A percentile compares a stretch with the other conserved stretches of the same genome.
These are phyloP conservation scores for Choloepus hoffmanni DNA, from an alignment of 2,113 vertebrate genomes.

Conservation along the genomic window DNA sequence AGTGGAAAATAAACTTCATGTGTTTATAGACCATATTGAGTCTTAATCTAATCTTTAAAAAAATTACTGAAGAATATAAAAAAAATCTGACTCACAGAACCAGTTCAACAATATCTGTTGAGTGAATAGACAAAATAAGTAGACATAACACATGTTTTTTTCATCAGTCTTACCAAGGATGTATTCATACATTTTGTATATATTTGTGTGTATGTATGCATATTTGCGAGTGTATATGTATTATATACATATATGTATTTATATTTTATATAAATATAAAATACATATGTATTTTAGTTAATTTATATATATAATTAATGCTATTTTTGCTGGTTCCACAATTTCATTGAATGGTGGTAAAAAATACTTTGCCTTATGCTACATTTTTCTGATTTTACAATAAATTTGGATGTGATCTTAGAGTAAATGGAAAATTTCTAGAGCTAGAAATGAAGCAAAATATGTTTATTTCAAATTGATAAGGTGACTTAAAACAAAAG, in stretches of 20 bases:
- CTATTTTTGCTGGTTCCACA: not conserved
- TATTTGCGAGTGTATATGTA: not conserved
- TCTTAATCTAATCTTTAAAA: not conserved
- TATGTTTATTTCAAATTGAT: not conserved
- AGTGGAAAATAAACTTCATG: not conserved
- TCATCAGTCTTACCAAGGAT: not conserved
- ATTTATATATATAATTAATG: too few species aligned
- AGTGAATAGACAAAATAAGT: not conserved
- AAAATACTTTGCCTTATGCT: not conserved
- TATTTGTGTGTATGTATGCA: accelerated
- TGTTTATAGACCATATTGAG: not conserved
- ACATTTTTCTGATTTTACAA: not conserved
- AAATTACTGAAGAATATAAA: not conserved
- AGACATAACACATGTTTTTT: not conserved
- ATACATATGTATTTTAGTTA: not conserved
- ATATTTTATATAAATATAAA: too few species aligned
- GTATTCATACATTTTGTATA: not conserved
- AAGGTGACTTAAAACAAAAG: not conserved
- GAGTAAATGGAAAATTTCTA: not conserved
- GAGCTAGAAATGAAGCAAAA: not conserved
- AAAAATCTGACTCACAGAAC: not conserved
- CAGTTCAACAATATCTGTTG: not conserved
- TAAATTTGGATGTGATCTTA: not conserved
- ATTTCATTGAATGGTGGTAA: not conserved
- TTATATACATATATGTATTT: too few species aligned